Conservation (phyloP, 1,140 invertebrate genomes). For the Drosophila bocki region DNA sequence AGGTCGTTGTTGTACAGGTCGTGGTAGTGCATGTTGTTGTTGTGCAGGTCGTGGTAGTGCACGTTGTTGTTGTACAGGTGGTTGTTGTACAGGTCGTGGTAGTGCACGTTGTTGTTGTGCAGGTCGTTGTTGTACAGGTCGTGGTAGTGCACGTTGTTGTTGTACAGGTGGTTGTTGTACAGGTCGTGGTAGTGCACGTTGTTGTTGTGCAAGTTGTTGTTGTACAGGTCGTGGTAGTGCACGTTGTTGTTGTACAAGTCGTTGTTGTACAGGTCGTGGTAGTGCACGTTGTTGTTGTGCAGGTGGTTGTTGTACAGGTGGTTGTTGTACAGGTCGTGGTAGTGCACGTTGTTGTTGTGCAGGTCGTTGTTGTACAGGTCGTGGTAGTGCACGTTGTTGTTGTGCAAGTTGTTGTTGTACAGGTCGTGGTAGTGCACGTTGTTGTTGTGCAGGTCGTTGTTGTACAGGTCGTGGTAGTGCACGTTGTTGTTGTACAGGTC, state of each 20-base stretch:
- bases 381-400: no score
- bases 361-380: no score
- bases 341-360: no score
- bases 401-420: no score
- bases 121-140: neutral
- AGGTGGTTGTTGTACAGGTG: no score
- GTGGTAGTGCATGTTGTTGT: neutral
- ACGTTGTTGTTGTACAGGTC: no score
- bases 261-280: neutral
- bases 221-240: neutral
- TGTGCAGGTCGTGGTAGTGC: neutral
- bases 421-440: no score
- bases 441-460: no score
- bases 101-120: neutral
- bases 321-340: no score
- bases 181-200: neutral
- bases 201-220: neutral
- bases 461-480: no score
- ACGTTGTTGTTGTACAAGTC: neutral
- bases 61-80: neutral
- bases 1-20: neutral
- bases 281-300: no score
- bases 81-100: neutral
- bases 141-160: neutral
- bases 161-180: neutral